Percentiles rank a stretch among this genome's conserved stretches.
phyloP scores from a whole-genome alignment of 1,140 invertebrate species.

The Sitophilus oryzae region DNA sequence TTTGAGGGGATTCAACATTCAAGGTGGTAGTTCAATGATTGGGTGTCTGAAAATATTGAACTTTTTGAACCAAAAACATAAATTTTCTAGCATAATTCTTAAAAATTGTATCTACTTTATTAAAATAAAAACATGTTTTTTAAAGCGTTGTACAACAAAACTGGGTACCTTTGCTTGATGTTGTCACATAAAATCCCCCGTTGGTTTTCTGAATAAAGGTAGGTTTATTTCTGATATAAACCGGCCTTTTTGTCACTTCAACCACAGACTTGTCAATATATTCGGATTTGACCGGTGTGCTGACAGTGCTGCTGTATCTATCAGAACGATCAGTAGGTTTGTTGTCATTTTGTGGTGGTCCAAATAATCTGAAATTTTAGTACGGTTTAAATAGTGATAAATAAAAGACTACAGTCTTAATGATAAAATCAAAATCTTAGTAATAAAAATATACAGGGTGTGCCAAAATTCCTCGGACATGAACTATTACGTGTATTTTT shows the following conservation, averaged over 20 bases:
- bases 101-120: too few relatives aligned
- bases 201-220: constrained; percentile 17
- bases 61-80: too few relatives aligned
- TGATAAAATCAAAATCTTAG: too few relatives aligned
- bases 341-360: not conserved
- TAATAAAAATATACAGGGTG: too few relatives aligned
- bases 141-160: not conserved
- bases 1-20: too few relatives aligned
- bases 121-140: not conserved
- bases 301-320: not conserved
- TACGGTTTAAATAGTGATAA: not conserved
- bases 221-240: constrained; percentile 21
- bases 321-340: not conserved
- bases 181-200: constrained; percentile 22
- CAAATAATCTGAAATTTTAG: constrained; percentile 15
- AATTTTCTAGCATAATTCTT: too few relatives aligned
- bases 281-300: not conserved
- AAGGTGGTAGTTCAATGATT: too few relatives aligned
- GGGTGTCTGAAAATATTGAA: too few relatives aligned
- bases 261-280: not conserved
- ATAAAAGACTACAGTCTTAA: too few relatives aligned
- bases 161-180: not conserved
- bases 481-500: too few relatives aligned
- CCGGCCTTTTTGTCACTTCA: constrained; percentile 16
- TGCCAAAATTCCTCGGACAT: too few relatives aligned